Evolutionary conservation across 2,113 vertebrate genomes (phyloP).

Genomic region (Notarius lentiginosus): DNA sequence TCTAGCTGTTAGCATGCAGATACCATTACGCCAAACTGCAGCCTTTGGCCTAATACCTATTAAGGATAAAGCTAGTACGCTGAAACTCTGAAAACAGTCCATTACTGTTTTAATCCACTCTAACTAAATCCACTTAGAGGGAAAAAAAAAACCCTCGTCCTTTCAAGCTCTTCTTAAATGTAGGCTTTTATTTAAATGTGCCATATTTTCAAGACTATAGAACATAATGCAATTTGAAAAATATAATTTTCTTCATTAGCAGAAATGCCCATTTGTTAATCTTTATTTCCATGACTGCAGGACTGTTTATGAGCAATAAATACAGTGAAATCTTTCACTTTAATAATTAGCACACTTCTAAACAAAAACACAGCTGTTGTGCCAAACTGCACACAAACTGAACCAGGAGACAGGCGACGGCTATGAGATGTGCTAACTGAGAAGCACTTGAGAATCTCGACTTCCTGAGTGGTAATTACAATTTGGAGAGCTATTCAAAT

Average conservation of each 20-base stretch:
- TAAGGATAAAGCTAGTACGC: neutral
- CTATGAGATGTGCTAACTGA: neutral
- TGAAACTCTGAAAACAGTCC: neutral
- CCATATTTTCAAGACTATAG: neutral
- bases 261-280: neutral
- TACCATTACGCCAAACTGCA: neutral
- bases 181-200: neutral
- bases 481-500: neutral
- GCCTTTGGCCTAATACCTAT: neutral
- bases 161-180: neutral
- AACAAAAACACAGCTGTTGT: neutral
- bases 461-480: conserved; percentile 22
- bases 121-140: neutral
- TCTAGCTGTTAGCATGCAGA: neutral
- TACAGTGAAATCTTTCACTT: neutral
- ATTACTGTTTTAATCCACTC: neutral
- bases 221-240: neutral
- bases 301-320: conserved; percentile 4
- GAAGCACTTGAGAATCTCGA: conserved; percentile 8
- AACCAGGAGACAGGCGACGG: conserved; percentile 6
- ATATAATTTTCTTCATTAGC: neutral
- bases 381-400: neutral
- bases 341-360: neutral
- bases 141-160: neutral
- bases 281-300: neutral